A percentile compares a stretch with the other conserved stretches of the same genome.
Evolutionary conservation across 2,113 vertebrate genomes (phyloP).

Genomic region (Xiphorhynchus elegans): DNA sequence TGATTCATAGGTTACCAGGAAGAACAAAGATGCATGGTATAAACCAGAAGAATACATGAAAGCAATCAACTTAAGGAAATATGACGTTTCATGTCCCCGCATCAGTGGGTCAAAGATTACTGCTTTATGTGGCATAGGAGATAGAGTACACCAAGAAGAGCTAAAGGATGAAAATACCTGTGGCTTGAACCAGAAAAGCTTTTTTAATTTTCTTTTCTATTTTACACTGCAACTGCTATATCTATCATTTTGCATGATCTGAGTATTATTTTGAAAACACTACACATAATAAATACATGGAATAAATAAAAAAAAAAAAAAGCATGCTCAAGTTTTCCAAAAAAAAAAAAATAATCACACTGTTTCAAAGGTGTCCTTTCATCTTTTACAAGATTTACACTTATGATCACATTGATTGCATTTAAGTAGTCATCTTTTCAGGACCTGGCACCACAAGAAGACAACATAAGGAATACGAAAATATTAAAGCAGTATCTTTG

Average conservation of each 20-base stretch:
- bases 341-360: neutral
- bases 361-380: neutral
- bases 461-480: neutral
- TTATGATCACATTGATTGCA: neutral
- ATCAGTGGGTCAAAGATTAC: neutral
- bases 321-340: neutral
- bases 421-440: neutral
- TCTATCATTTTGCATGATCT: neutral
- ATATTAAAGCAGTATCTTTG: neutral
- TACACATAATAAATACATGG: neutral
- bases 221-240: neutral
- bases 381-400: neutral
- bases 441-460: neutral
- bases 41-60: neutral
- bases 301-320: neutral
- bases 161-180: neutral
- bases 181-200: neutral
- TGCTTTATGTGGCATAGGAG: neutral
- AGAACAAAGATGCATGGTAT: neutral
- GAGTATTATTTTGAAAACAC: neutral
- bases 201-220: neutral
- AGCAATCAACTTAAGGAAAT: neutral
- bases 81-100: neutral
- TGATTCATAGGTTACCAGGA: neutral
- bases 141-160: neutral